Evolutionary conservation across 2,888 invertebrate species (phyloP).

Genomic region (Chironomus tentans): DNA sequence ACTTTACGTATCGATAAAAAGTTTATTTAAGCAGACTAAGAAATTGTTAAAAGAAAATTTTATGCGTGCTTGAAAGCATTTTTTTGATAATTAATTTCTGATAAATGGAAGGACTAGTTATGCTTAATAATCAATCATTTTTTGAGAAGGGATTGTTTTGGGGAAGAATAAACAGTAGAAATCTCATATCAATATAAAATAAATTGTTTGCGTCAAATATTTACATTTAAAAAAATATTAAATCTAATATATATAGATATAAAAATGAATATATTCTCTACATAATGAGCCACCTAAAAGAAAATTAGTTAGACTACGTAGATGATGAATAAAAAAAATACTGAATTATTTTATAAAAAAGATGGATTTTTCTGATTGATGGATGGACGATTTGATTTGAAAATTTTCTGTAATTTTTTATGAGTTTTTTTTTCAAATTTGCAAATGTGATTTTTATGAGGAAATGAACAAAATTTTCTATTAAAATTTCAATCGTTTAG

Average conservation of each 20-base stretch:
- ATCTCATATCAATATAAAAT: not conserved
- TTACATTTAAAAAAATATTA: not conserved
- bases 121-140: not conserved
- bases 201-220: not conserved
- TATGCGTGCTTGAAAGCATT: not conserved
- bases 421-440: too few relatives aligned
- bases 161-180: not conserved
- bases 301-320: not conserved
- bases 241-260: not conserved
- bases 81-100: not conserved
- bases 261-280: not conserved
- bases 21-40: too few relatives aligned
- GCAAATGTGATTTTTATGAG: too few relatives aligned
- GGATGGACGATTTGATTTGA: not conserved
- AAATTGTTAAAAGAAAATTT: too few relatives aligned
- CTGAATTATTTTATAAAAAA: not conserved
- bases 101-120: not conserved
- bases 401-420: too few relatives aligned
- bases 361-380: not conserved
- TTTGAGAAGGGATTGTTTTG: not conserved
- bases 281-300: not conserved
- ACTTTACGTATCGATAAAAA: too few relatives aligned
- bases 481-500: too few relatives aligned
- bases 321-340: not conserved
- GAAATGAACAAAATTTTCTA: too few relatives aligned